Percentiles rank a stretch among this genome's conserved stretches.
Conservation (phyloP, 37 sponge, comb jelly and placozoan genomes). For the Hexactinellida sp. region DNA sequence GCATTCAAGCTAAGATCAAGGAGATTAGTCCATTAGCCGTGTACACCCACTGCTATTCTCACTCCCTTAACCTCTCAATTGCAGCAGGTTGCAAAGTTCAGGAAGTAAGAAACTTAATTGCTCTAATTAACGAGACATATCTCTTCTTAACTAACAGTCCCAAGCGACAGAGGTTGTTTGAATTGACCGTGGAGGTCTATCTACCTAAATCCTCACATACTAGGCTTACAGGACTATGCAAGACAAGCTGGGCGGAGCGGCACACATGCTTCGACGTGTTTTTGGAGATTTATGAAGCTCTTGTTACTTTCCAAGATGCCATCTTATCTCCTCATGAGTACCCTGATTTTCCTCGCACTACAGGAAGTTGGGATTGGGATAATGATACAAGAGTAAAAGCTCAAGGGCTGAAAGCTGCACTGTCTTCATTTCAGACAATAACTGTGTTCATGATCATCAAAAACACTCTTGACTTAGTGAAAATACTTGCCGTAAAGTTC, state of each 20-base stretch:
- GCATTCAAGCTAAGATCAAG: slow-evolving; percentile 5
- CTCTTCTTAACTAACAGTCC: slow-evolving; percentile 32
- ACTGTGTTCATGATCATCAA: too few species aligned
- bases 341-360: neutral
- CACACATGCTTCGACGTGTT: slow-evolving; percentile 40
- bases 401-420: slow-evolving; percentile 24
- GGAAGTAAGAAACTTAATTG: slow-evolving; percentile 25
- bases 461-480: too few species aligned
- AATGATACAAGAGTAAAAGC: slow-evolving; percentile 30
- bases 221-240: slow-evolving; percentile 34
- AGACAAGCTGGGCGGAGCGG: slow-evolving; percentile 38
- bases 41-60: slow-evolving; percentile 20
- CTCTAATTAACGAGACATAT: slow-evolving; percentile 26
- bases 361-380: slow-evolving; percentile 30
- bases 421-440: slow-evolving; percentile 32
- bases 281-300: slow-evolving; percentile 23
- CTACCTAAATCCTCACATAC: slow-evolving; percentile 22
- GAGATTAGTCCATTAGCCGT: neutral
- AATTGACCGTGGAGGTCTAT: slow-evolving; percentile 11
- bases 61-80: slow-evolving; percentile 33
- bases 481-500: too few species aligned
- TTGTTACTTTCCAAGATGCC: slow-evolving; percentile 26
- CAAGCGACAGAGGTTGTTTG: slow-evolving; percentile 32
- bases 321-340: slow-evolving; percentile 27
- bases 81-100: slow-evolving; percentile 29